These are phyloP conservation scores for Acanthisitta chloris DNA, from an alignment of 2,113 vertebrate genomes.

Conservation along the genomic window DNA sequence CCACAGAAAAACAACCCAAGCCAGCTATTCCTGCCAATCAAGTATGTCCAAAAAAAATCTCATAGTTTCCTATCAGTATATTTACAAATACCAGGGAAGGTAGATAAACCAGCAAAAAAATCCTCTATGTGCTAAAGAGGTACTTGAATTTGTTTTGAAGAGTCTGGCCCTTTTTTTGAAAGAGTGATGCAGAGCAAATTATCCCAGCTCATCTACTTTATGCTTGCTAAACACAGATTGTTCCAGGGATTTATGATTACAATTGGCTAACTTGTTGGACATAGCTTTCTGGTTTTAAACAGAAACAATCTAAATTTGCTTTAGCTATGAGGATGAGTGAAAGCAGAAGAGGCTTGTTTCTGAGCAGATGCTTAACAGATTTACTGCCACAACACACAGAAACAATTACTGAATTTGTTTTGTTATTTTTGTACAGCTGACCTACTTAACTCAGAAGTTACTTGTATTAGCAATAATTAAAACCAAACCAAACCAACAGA, in stretches of 20 bases:
- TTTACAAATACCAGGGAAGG: neutral
- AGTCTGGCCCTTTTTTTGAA: neutral
- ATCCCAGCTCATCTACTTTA: neutral
- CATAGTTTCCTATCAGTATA: neutral
- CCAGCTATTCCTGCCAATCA: neutral
- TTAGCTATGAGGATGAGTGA: neutral
- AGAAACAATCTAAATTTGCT: neutral
- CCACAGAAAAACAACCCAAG: neutral
- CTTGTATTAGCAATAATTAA: neutral
- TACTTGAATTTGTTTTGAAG: neutral
- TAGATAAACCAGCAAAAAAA: neutral
- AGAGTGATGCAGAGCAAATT: neutral
- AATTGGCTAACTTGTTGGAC: neutral
- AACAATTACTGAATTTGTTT: neutral
- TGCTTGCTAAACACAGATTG: neutral
- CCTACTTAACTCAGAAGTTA: neutral
- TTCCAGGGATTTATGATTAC: neutral
- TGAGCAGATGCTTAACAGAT: neutral
- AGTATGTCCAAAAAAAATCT: neutral
- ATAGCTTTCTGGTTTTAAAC: slow-evolving; percentile 16
- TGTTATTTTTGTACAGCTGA: neutral
- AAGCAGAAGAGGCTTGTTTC: neutral
- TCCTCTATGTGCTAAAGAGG: neutral
- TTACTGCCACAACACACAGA: neutral
- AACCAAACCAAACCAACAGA: neutral